Evolutionary conservation across 2,797 vertebrate species (phyloP), one percentile per base, ranked within the genome.

Genomic region (Urocyon cinereoargenteus): DNA sequence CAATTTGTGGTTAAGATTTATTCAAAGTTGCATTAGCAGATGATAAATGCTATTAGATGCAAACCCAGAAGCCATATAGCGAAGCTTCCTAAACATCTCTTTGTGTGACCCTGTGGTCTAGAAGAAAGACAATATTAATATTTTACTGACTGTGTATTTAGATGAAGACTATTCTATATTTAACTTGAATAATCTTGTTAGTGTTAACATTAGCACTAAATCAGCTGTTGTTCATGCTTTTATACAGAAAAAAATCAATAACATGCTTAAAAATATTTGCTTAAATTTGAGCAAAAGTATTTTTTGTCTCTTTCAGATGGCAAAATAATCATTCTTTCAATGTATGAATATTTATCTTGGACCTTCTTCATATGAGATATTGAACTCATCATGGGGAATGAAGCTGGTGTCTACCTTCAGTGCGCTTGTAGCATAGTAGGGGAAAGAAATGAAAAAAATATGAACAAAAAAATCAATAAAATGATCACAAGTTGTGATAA

Each of bases 271-370:
- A 83, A 77, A 59, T 75, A 87, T 78, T 86, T 70, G 16, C 64
- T 82, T 90, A 51, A 70, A 62, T 79, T 53, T 73, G 34, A 93
- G 34, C 14, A 89, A 31, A 75, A 78, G 3, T 75, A 49, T 86
- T 40, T 53, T 68, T 49, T 78, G 49, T 49, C 28, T 94, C 28
- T 93, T 84, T 91, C 28, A 59, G 16, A 70, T 22, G 51, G 1
- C 40, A 59, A 92, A 93, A 93, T 55, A 62, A 75, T 82, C 10
- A 18, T 40, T 79, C 14, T 53, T 51, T 93, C 59, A 51, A n/a
- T 83, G 31, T 59, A 14, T 3, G 61, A 64, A 4, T 72, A 62
- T 59, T 75, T 75, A 57, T 21, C 34, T 3, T n/a, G 8, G 10
- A 3, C 24, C 19, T 34, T 13, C 6, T 84, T 21, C 24, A 22